Conservation (phyloP, 2,888 invertebrate genomes). For the Rhimphoctona megacephalus region DNA sequence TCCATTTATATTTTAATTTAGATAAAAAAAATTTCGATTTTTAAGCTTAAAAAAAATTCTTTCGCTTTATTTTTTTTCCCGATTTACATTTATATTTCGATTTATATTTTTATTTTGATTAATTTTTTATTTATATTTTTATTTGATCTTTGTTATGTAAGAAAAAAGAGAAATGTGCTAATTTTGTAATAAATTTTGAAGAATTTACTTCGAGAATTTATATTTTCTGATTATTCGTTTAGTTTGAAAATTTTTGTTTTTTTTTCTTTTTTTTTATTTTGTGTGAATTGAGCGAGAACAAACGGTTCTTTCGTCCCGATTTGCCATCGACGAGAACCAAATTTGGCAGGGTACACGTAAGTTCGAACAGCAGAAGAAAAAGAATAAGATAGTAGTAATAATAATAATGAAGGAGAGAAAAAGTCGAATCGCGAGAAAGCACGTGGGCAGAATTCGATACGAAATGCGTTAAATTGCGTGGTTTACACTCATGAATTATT, state of each 20-base stretch:
- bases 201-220: too few species aligned
- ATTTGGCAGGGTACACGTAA: constrained; percentile 58
- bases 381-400: background rate
- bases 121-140: too few species aligned
- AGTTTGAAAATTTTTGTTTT: background rate
- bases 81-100: too few species aligned
- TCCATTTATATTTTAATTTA: too few species aligned
- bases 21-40: too few species aligned
- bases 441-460: constrained; percentile 43
- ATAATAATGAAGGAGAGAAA: constrained; percentile 7
- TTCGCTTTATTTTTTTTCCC: too few species aligned
- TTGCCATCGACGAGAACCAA: constrained; percentile 62
- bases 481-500: constrained; percentile 12
- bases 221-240: too few species aligned
- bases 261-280: background rate
- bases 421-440: constrained; percentile 29
- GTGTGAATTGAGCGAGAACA: constrained; percentile 20
- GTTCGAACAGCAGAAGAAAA: constrained; percentile 30
- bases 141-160: too few species aligned
- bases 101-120: too few species aligned
- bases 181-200: too few species aligned
- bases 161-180: too few species aligned
- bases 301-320: constrained; percentile 65
- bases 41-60: too few species aligned
- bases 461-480: constrained; percentile 14